These are phyloP conservation scores for Eulemur macaco DNA, from an alignment of 2,113 vertebrate species.

Conservation along the genomic window DNA sequence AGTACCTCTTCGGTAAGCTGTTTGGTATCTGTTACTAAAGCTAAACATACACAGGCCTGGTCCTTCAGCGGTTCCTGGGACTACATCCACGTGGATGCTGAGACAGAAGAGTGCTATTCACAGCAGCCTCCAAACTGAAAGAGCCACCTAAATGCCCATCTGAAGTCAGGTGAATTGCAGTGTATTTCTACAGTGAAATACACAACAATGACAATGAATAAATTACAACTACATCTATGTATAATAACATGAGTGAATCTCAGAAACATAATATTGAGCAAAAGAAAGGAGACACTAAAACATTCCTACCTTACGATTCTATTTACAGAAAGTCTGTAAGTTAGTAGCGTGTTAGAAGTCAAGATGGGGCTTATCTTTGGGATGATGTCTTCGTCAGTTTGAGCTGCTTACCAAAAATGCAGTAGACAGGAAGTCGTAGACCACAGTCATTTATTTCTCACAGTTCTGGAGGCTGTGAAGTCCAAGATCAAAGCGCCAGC, in stretches of 20 bases:
- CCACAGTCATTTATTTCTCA: not conserved
- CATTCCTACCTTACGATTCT: not conserved
- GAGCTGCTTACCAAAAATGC: not conserved
- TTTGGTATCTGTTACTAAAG: not conserved
- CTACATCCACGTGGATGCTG: accelerated
- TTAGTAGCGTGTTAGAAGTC: not conserved
- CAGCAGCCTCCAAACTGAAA: not conserved
- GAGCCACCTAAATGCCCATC: accelerated
- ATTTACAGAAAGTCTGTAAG: not conserved
- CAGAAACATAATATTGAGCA: not conserved
- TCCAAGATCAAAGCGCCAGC: no score
- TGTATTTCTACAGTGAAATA: not conserved
- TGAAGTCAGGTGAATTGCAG: not conserved
- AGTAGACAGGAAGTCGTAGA: no score
- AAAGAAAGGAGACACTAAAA: not conserved
- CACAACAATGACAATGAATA: not conserved
- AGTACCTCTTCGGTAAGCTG: not conserved
- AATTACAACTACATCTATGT: no score
- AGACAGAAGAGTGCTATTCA: accelerated
- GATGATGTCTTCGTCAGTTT: not conserved
- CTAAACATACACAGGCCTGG: accelerated
- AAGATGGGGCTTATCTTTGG: not conserved
- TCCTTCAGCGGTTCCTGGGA: accelerated
- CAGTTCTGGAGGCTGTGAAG: not conserved
- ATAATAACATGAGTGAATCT: not conserved